Conservation (phyloP, 2,113 vertebrate genomes). For the Ailurus styani region DNA sequence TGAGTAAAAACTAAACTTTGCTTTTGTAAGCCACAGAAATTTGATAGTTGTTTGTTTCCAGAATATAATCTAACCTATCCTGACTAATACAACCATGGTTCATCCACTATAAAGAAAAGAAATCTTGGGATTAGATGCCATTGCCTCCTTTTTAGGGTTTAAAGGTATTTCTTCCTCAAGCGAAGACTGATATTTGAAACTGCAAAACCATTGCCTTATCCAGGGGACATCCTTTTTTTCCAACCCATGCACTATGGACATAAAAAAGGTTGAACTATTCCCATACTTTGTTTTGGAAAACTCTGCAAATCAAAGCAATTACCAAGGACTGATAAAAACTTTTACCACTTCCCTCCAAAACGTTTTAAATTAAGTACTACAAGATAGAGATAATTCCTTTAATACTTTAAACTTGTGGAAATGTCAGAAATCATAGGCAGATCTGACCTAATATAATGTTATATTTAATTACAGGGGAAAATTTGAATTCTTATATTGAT, state of each 20-base stretch:
- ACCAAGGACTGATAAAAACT: not conserved
- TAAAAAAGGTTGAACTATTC: not conserved
- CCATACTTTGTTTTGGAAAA: not conserved
- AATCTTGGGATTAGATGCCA: not conserved
- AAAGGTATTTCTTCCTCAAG: not conserved
- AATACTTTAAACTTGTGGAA: not conserved
- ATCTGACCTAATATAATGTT: not conserved
- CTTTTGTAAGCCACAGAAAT: not conserved
- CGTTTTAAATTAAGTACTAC: not conserved
- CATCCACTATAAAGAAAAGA: not conserved
- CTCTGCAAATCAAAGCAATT: not conserved
- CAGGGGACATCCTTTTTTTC: no score
- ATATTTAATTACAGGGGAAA: not conserved
- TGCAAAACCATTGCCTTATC: not conserved
- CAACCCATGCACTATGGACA: not conserved
- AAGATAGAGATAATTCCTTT: not conserved
- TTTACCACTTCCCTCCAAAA: not conserved
- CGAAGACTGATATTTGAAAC: not conserved
- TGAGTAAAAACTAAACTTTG: not conserved
- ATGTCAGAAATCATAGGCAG: not conserved
- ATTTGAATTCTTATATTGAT: not conserved
- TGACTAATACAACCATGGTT: not conserved
- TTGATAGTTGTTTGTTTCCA: not conserved
- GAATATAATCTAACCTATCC: not conserved
- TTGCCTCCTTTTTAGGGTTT: not conserved